A percentile compares a stretch with the other conserved stretches of the same genome.
Evolutionary conservation across 2,888 invertebrate genomes (phyloP).

Genomic region (Cyrtodaria siliqua): DNA sequence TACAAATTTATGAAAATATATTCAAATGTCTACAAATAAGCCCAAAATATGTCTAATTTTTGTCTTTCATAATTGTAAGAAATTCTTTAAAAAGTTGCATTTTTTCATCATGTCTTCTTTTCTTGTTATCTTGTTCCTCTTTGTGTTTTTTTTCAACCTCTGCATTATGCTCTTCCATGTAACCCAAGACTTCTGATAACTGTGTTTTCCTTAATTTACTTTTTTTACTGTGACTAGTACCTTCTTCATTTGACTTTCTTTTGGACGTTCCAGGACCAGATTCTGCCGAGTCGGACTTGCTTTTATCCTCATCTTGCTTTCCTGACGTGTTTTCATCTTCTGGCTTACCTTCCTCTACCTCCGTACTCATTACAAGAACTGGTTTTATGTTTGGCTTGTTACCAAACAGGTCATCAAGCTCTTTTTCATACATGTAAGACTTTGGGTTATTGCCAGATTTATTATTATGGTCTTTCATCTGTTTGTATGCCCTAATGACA

Average conservation of each 20-base stretch:
- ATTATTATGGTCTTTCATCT: slow-evolving; percentile 18
- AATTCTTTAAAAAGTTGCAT: slow-evolving; percentile 25
- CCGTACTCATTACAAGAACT: slow-evolving; percentile 10
- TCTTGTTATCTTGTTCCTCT: slow-evolving; percentile 6
- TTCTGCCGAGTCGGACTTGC: too few relatives aligned
- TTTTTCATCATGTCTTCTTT: slow-evolving; percentile 25
- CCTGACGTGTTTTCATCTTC: slow-evolving; percentile 2
- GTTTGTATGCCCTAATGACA: slow-evolving; percentile 22
- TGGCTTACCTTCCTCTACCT: slow-evolving; percentile 5
- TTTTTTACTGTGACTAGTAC: neutral
- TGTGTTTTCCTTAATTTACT: slow-evolving; percentile 5
- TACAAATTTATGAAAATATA: too few relatives aligned
- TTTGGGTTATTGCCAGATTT: slow-evolving; percentile 13
- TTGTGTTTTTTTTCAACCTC: slow-evolving; percentile 14
- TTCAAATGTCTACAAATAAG: too few relatives aligned
- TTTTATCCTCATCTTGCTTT: neutral
- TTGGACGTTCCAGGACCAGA: neutral
- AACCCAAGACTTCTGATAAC: slow-evolving; percentile 16
- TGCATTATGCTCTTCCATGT: neutral
- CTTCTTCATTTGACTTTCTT: too few relatives aligned
- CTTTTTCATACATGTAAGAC: slow-evolving; percentile 13
- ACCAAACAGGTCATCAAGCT: slow-evolving; percentile 19
- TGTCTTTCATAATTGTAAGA: slow-evolving; percentile 21
- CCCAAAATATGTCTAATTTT: too few relatives aligned
- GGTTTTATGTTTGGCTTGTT: slow-evolving; percentile 26